Percentiles rank a stretch among this genome's conserved stretches.
These are phyloP conservation scores for Limnothrissa miodon DNA, from an alignment of 2,113 vertebrate genomes.

Conservation along the genomic window DNA sequence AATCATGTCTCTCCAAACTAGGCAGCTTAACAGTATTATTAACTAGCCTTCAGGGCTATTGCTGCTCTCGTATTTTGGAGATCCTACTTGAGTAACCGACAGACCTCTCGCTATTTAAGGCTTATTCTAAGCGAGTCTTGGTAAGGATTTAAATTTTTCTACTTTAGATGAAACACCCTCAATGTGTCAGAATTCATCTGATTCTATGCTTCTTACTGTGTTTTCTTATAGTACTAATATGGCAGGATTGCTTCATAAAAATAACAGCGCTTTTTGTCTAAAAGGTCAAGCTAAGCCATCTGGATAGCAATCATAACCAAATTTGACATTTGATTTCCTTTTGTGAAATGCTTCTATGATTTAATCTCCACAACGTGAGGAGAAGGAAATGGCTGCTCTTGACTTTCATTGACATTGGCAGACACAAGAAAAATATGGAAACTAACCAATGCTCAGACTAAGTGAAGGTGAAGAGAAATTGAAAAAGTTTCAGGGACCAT, in stretches of 20 bases:
- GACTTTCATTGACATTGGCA: constrained; percentile 55
- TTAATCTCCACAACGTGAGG: constrained; percentile 1
- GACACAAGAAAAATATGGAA: constrained; percentile 22
- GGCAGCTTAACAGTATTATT: constrained; percentile 38
- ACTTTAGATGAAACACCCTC: constrained; percentile 2
- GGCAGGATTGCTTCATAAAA: constrained; percentile 32
- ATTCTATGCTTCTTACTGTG: not conserved
- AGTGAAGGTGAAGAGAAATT: not conserved
- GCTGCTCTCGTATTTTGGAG: constrained; percentile 21
- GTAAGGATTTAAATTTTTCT: constrained; percentile 7
- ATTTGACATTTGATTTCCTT: constrained; percentile 47
- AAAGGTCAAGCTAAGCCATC: constrained; percentile 44
- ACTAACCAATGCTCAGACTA: not conserved
- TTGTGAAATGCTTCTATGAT: constrained; percentile 31
- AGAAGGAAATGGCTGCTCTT: constrained; percentile 46
- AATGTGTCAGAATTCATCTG: not conserved
- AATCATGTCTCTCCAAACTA: constrained; percentile 38
- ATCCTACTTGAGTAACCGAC: constrained; percentile 28
- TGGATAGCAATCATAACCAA: constrained; percentile 48
- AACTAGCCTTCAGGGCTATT: constrained; percentile 37
- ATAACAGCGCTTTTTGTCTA: constrained; percentile 41
- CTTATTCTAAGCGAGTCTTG: not conserved
- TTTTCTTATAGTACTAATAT: not conserved
- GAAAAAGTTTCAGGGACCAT: not conserved
- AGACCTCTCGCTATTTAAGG: constrained; percentile 18